Conservation (phyloP, 2,113 vertebrate species). For the Trematomus loennbergii region DNA sequence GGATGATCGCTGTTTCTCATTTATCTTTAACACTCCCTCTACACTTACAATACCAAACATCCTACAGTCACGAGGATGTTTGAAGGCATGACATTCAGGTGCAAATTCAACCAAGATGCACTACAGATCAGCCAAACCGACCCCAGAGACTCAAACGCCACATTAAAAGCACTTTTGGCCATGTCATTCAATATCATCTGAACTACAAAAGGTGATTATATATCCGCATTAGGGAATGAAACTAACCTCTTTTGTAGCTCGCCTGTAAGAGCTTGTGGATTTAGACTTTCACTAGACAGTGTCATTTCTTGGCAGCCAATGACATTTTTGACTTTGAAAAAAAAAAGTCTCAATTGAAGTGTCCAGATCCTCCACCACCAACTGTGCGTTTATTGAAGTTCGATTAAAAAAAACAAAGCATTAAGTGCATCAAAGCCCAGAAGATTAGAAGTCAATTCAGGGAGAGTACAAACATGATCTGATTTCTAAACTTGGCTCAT, state of each 20-base stretch:
- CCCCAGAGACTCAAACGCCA: neutral
- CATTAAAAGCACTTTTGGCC: slow-evolving; percentile 3
- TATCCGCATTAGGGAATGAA: slow-evolving; percentile 44
- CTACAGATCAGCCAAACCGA: neutral
- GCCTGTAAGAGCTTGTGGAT: slow-evolving; percentile 27
- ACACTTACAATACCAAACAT: slow-evolving; percentile 39
- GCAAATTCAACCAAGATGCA: slow-evolving; percentile 47
- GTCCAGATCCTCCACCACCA: slow-evolving; percentile 21
- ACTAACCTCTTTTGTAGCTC: slow-evolving; percentile 30
- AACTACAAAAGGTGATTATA: slow-evolving; percentile 42
- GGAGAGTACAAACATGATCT: neutral
- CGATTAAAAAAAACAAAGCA: slow-evolving; percentile 25
- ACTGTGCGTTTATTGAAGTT: slow-evolving; percentile 27
- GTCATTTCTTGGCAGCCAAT: slow-evolving; percentile 42
- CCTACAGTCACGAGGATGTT: slow-evolving; percentile 7
- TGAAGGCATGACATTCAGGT: slow-evolving; percentile 40
- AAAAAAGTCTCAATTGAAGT: slow-evolving; percentile 35
- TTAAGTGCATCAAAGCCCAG: slow-evolving; percentile 1
- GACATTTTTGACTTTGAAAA: slow-evolving; percentile 46
- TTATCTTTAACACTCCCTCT: slow-evolving; percentile 32
- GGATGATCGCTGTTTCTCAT: slow-evolving; percentile 33
- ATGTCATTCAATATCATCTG: slow-evolving; percentile 35
- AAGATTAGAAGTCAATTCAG: neutral
- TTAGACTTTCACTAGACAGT: slow-evolving; percentile 63
- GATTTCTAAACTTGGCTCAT: neutral